Evolutionary conservation across 2,888 invertebrate species (phyloP).

Genomic region (Theodoxus fluviatilis): DNA sequence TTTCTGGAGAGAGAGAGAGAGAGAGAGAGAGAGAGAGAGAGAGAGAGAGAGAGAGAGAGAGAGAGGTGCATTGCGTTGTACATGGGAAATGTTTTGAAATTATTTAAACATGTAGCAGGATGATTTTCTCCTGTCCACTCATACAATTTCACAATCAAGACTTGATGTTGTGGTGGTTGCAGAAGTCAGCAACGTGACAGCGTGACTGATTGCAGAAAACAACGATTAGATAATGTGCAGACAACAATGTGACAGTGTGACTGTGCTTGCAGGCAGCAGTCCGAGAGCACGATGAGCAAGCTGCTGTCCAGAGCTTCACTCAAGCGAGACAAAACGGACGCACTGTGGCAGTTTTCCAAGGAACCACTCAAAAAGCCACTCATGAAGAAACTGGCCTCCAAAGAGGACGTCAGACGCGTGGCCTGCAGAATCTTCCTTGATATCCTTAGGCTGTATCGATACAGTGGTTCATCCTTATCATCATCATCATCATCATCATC

Average conservation of each 20-base stretch:
- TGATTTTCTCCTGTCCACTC: too few species aligned
- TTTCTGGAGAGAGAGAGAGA: conserved; percentile 20
- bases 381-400: conserved; percentile 39
- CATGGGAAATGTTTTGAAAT: background rate
- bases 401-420: conserved; percentile 43
- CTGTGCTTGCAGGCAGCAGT: conserved; percentile 39
- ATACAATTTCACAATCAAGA: too few species aligned
- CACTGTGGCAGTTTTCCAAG: conserved; percentile 45
- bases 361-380: conserved; percentile 52
- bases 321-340: conserved; percentile 41
- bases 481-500: background rate
- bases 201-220: background rate
- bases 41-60: conserved; percentile 28
- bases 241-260: too few species aligned
- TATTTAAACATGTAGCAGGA: background rate
- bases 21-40: conserved; percentile 29
- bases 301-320: conserved; percentile 50
- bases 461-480: background rate
- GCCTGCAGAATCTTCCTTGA: conserved; percentile 45
- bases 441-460: conserved; percentile 45
- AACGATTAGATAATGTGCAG: too few species aligned
- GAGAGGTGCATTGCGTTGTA: background rate
- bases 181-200: too few species aligned
- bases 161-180: too few species aligned
- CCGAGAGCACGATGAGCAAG: conserved; percentile 47